phyloP scores from a whole-genome alignment of 1,140 invertebrate species.

The Acyrthosiphon pisum region DNA sequence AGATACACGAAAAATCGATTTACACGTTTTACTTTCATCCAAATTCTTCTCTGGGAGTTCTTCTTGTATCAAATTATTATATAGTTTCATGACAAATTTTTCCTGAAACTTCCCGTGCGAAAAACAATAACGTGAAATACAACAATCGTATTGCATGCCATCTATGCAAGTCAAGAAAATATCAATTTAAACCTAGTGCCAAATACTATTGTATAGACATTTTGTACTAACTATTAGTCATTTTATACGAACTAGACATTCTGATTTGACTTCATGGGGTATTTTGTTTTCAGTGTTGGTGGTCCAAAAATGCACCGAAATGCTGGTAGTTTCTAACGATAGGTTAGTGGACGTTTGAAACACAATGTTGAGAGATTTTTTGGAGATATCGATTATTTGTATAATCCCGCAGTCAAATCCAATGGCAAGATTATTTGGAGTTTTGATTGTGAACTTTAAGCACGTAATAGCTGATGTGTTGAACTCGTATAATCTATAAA shows the following conservation, averaged over 20 bases:
- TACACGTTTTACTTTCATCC: too few species aligned
- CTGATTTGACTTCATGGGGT: neutral
- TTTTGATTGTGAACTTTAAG: neutral
- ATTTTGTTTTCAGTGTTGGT: neutral
- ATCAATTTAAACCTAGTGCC: neutral
- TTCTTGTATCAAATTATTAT: neutral
- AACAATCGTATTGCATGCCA: neutral
- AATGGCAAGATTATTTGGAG: neutral
- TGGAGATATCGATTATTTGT: neutral
- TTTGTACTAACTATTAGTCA: neutral
- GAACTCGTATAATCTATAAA: neutral
- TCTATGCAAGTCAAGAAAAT: neutral
- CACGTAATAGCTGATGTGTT: slow-evolving; percentile 29
- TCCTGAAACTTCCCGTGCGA: neutral
- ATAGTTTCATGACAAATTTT: neutral
- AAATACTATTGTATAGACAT: neutral
- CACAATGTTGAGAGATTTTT: neutral
- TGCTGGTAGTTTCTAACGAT: neutral
- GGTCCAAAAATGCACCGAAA: neutral
- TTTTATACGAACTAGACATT: slow-evolving; percentile 28
- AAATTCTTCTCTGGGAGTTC: neutral
- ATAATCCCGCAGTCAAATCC: neutral
- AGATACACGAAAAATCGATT: neutral
- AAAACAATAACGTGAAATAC: neutral
- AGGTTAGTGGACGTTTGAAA: neutral